These are phyloP conservation scores for Stictocephala bisonia DNA, from an alignment of 2,888 invertebrate species.

Conservation along the genomic window DNA sequence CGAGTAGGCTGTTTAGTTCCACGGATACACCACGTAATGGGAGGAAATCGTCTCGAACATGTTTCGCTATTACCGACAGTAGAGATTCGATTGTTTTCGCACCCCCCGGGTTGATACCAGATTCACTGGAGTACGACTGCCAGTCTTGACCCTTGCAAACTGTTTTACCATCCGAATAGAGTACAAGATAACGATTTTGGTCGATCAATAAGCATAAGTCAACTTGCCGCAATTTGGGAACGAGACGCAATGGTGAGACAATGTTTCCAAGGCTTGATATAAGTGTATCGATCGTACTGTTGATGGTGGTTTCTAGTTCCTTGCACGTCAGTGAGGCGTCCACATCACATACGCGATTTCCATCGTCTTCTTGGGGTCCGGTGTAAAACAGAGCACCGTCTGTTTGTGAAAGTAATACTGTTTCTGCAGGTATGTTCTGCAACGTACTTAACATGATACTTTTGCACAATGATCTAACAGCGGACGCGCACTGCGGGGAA, in stretches of 20 bases:
- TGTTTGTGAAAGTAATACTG: neutral
- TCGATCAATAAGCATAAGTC: too few relatives aligned
- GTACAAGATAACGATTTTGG: neutral
- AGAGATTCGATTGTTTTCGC: neutral
- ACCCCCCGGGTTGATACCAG: neutral
- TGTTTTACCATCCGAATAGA: neutral
- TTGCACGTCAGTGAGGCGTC: too few relatives aligned
- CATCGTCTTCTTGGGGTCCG: too few relatives aligned
- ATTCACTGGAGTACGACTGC: neutral
- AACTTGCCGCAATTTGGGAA: too few relatives aligned
- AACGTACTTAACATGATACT: neutral
- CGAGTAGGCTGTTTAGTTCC: neutral
- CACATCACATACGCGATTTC: too few relatives aligned
- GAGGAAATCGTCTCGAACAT: neutral
- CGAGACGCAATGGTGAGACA: too few relatives aligned
- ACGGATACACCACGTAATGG: neutral
- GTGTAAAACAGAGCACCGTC: constrained; percentile 7
- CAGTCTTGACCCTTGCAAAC: neutral
- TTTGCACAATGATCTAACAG: neutral
- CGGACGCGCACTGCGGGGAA: neutral
- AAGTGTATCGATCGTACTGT: too few relatives aligned
- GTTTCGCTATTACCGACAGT: neutral
- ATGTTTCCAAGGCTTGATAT: too few relatives aligned
- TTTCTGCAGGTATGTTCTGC: neutral
- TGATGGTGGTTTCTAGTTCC: too few relatives aligned